Conservation (phyloP, 2,113 vertebrate species). For the Psophia crepitans region DNA sequence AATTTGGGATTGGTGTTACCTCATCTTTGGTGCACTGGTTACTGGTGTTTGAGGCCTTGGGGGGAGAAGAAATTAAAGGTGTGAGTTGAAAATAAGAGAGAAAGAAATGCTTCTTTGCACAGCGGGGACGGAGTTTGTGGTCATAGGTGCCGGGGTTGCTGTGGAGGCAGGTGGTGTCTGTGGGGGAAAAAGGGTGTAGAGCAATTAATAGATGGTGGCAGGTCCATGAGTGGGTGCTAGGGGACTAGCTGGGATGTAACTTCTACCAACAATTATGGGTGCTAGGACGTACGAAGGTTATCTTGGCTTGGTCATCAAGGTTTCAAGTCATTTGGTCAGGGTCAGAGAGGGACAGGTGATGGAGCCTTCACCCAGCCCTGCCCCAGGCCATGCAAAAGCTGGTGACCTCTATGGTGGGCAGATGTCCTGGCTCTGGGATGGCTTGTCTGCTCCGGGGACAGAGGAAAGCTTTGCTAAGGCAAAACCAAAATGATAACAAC, state of each 20-base stretch:
- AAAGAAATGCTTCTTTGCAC: background rate
- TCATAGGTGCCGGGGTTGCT: rapidly evolving
- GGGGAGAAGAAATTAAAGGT: background rate
- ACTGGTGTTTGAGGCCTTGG: background rate
- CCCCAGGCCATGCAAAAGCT: background rate
- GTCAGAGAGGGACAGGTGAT: too few relatives aligned
- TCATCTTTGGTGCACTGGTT: background rate
- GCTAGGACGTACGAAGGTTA: too few relatives aligned
- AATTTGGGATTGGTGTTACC: background rate
- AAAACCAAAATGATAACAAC: background rate
- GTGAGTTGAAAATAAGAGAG: background rate
- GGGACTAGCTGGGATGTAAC: background rate
- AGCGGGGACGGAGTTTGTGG: background rate
- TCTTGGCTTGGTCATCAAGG: background rate
- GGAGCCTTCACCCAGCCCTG: background rate
- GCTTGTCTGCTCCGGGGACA: too few relatives aligned
- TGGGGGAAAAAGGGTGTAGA: background rate
- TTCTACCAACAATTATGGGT: too few relatives aligned
- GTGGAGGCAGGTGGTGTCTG: background rate
- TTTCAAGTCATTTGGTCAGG: background rate
- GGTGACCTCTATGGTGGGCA: background rate
- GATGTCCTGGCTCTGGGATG: rapidly evolving
- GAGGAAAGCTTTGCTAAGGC: background rate
- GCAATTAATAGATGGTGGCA: background rate
- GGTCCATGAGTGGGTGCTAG: background rate